Evolutionary conservation across 2,113 vertebrate genomes (phyloP).

Genomic region (rabbit (Oryctolagus cuniculus)): mOryCun1.1 NC_091433.1:27487501-27488000

Average conservation of each 20-base stretch:
- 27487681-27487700: conserved; percentile 69
- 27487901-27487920: background rate
- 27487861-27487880: no score
- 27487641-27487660: conserved; percentile 49
- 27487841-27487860: no score
- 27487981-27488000: background rate
- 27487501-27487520: rapidly evolving
- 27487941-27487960: conserved; percentile 23
- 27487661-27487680: background rate
- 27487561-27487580: conserved; percentile 53
- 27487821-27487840: no score
- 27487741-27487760: conserved; percentile 37
- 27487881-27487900: no score
- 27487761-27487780: conserved; percentile 32
- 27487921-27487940: conserved; percentile 12
- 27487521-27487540: background rate
- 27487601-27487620: conserved; percentile 1
- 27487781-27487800: conserved; percentile 40
- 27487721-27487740: conserved; percentile 61
- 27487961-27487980: conserved; percentile 3
- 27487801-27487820: background rate
- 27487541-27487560: background rate
- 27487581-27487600: background rate
- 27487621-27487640: conserved; percentile 55
- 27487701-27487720: conserved; percentile 38